A percentile compares a stretch with the other conserved stretches of the same genome.
phyloP scores from a whole-genome alignment of 2,113 vertebrate genomes.

The Neopipo cinnamomea region DNA sequence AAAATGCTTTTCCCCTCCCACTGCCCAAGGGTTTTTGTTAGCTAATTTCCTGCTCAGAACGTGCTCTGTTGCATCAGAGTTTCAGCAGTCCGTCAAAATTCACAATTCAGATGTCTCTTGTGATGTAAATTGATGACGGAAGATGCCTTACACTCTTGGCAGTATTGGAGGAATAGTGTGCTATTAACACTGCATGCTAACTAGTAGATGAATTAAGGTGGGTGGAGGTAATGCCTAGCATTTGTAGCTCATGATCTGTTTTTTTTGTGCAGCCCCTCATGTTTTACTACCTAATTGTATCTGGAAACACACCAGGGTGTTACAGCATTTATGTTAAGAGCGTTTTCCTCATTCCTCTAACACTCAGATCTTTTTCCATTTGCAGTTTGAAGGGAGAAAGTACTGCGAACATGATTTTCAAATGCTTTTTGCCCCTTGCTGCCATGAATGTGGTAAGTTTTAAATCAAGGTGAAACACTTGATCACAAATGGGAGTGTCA shows the following conservation, averaged over 20 bases:
- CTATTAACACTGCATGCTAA: background rate
- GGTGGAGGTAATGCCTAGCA: background rate
- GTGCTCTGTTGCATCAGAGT: background rate
- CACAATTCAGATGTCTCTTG: background rate
- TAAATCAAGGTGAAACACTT: background rate
- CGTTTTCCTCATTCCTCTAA: background rate
- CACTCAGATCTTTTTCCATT: background rate
- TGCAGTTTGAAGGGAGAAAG: slow-evolving; percentile 96
- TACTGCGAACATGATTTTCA: slow-evolving; percentile 99
- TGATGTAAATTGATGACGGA: background rate
- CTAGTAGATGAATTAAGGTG: background rate
- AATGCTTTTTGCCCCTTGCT: slow-evolving; percentile 98
- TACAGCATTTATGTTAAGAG: background rate
- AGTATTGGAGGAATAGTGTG: background rate
- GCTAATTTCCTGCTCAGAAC: slow-evolving; percentile 25
- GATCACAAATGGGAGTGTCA: background rate
- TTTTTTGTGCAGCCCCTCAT: background rate
- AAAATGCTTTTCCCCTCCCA: background rate
- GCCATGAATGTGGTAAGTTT: slow-evolving; percentile 95
- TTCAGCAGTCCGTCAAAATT: background rate
- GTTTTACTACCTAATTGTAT: background rate
- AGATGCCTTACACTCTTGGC: background rate
- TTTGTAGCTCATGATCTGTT: background rate
- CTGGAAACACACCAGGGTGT: background rate
- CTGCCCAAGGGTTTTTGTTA: background rate